phyloP scores from a whole-genome alignment of 2,797 vertebrate species.

The Squalus acanthias region DNA sequence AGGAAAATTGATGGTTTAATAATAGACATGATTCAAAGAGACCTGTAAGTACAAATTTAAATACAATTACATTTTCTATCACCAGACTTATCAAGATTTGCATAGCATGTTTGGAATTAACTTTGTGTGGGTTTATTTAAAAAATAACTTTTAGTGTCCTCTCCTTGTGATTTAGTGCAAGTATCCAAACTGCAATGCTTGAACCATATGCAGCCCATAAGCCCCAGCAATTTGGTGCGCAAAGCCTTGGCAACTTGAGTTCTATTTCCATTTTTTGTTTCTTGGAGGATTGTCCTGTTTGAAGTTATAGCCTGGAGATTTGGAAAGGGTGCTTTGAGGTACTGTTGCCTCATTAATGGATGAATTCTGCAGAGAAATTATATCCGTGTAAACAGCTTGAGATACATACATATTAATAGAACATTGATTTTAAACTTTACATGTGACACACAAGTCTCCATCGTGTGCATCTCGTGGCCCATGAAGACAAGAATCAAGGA shows the following conservation, averaged over 20 bases:
- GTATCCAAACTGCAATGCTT: not conserved
- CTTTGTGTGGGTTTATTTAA: not conserved
- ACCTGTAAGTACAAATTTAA: conserved; percentile 66
- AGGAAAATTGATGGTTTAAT: conserved; percentile 79
- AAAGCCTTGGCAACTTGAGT: not conserved
- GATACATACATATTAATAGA: not conserved
- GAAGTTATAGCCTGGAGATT: not conserved
- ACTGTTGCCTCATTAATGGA: not conserved
- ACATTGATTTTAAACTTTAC: not conserved
- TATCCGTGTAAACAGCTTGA: not conserved
- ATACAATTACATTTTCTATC: not conserved
- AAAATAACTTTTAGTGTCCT: not conserved
- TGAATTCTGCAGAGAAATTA: not conserved
- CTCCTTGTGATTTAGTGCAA: not conserved
- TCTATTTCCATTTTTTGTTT: not conserved
- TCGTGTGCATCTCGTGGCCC: not conserved
- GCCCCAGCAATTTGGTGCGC: not conserved
- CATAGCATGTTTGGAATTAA: not conserved
- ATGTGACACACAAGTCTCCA: not conserved
- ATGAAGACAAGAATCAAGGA: not conserved
- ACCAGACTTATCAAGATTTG: not conserved
- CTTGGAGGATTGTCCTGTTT: not conserved
- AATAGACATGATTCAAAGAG: conserved; percentile 81
- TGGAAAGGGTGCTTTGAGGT: not conserved
- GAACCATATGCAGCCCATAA: not conserved